Evolutionary conservation across 35 echinoderm and acorn worm genomes (phyloP), one percentile per base, ranked within the genome.

Genomic region (Amphiura filiformis): DNA sequence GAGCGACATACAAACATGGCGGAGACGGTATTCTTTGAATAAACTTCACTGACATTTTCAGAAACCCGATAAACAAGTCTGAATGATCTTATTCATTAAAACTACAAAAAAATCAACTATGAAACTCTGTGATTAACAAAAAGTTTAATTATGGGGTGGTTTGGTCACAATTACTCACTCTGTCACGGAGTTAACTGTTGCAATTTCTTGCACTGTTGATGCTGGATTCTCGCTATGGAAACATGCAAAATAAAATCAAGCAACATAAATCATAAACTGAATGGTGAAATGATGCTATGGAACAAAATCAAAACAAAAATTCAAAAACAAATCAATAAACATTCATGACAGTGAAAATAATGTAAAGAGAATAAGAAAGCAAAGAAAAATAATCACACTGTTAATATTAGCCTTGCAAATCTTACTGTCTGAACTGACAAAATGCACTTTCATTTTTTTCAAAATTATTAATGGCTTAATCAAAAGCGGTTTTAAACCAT

Each of bases 101-200:
- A n/a, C n/a, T n/a, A n/a, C n/a, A n/a, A n/a, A n/a, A n/a, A n/a
- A n/a, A n/a, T n/a, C n/a, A n/a, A n/a, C n/a, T n/a, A n/a, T n/a
- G n/a, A n/a, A n/a, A n/a, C n/a, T n/a, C n/a, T n/a, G n/a, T n/a
- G n/a, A n/a, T n/a, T n/a, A n/a, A n/a, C n/a, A n/a, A n/a, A n/a
- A n/a, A n/a, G n/a, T n/a, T n/a, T n/a, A n/a, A n/a, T n/a, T n/a
- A n/a, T n/a, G n/a, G n/a, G n/a, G n/a, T n/a, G n/a, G n/a, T n/a
- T n/a, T n/a, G n/a, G n/a, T n/a, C n/a, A n/a, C n/a, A 47, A 83
- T 64, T 89, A 93, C 92, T 89, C 44, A 93, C 92, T 57, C 37
- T 36, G 80, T 93, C 11, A 37, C 76, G 17, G 92, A 89, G 11
- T 76, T 30, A 22, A 93, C 81, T 31, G 41, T 65, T 17, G 36